A percentile compares a stretch with the other conserved stretches of the same genome.
These are phyloP conservation scores for Urocitellus parryii DNA, from an alignment of 2,113 vertebrate species.

Conservation along the genomic window DNA sequence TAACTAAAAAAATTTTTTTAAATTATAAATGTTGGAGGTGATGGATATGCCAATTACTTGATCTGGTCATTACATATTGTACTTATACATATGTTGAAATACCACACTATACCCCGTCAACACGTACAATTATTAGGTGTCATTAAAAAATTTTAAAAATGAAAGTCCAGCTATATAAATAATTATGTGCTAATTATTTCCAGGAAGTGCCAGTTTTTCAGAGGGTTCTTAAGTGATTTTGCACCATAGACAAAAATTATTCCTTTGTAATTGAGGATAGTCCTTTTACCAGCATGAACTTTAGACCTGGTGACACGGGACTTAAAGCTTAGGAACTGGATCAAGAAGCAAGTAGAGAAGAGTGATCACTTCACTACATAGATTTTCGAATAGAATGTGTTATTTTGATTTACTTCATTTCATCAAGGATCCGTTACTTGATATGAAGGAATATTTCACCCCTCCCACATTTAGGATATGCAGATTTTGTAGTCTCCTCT, in stretches of 20 bases:
- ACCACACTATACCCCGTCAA: neutral
- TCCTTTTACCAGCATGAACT: neutral
- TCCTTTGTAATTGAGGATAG: neutral
- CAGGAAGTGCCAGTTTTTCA: slow-evolving; percentile 46
- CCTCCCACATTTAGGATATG: neutral
- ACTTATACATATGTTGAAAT: neutral
- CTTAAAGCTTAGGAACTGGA: neutral
- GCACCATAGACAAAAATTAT: neutral
- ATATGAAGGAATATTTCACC: neutral
- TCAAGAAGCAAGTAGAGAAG: neutral
- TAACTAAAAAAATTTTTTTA: too few relatives aligned
- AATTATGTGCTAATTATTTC: slow-evolving; percentile 4
- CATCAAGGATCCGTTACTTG: neutral
- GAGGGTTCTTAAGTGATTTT: slow-evolving; percentile 25
- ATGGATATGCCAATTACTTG: neutral
- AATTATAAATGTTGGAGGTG: neutral
- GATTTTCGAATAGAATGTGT: neutral
- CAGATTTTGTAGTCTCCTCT: slow-evolving; percentile 1
- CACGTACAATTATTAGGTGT: neutral
- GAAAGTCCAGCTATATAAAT: slow-evolving; percentile 19
- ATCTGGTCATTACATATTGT: neutral
- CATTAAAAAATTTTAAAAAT: neutral
- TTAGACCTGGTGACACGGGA: neutral
- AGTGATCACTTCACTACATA: neutral
- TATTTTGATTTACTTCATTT: neutral